Conservation (phyloP, 2,888 invertebrate genomes). For the Miltochrista miniata region DNA sequence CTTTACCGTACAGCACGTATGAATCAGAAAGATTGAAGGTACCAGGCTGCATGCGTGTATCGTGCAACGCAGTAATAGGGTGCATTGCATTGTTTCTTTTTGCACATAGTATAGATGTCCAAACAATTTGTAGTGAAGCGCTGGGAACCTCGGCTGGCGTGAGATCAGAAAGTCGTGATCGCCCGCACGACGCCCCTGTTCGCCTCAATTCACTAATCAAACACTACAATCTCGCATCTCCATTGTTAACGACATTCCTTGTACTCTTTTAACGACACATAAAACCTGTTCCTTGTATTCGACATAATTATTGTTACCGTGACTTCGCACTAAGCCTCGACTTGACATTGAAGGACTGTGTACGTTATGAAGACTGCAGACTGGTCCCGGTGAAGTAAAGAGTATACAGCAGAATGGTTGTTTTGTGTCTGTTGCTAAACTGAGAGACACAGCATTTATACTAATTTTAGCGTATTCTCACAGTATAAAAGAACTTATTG, state of each 20-base stretch:
- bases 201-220: slow-evolving; percentile 68
- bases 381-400: too few relatives aligned
- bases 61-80: slow-evolving; percentile 33
- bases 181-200: slow-evolving; percentile 61
- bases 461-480: too few relatives aligned
- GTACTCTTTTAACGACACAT: slow-evolving; percentile 55
- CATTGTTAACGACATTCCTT: slow-evolving; percentile 65
- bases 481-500: too few relatives aligned
- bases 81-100: slow-evolving; percentile 39
- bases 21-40: slow-evolving; percentile 22
- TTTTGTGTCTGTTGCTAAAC: too few relatives aligned
- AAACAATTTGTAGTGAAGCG: slow-evolving; percentile 60
- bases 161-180: slow-evolving; percentile 74
- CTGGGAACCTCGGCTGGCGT: slow-evolving; percentile 63
- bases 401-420: too few relatives aligned
- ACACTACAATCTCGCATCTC: slow-evolving; percentile 61
- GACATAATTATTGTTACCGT: slow-evolving; percentile 18
- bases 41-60: slow-evolving; percentile 25
- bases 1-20: slow-evolving; percentile 17
- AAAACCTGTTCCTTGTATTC: slow-evolving; percentile 51
- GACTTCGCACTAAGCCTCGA: slow-evolving; percentile 6
- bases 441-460: too few relatives aligned
- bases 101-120: slow-evolving; percentile 49
- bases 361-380: too few relatives aligned
- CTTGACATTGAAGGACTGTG: too few relatives aligned